Conservation (phyloP, 2,113 vertebrate genomes). For the Holacanthus passer region DNA sequence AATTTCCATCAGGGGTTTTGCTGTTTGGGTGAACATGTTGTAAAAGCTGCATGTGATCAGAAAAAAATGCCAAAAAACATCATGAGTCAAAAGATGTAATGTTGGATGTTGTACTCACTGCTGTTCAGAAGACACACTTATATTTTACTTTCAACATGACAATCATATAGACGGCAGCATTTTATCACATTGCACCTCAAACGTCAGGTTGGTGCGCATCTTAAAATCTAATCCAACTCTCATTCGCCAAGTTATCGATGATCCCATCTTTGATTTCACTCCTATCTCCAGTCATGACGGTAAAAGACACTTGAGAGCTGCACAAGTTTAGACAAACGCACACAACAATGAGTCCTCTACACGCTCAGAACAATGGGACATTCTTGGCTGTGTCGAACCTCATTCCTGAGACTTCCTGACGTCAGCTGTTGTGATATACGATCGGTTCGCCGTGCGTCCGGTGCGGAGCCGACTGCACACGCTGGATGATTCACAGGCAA, state of each 20-base stretch:
- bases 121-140: background rate
- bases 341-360: conserved; percentile 22
- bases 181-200: conserved; percentile 8
- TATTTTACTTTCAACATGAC: background rate
- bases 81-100: background rate
- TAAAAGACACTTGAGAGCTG: conserved; percentile 34
- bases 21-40: background rate
- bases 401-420: conserved; percentile 75
- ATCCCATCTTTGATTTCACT: conserved; percentile 40
- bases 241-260: conserved; percentile 16
- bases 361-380: conserved; percentile 65
- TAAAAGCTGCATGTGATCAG: background rate
- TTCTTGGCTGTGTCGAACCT: conserved; percentile 52
- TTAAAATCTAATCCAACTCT: conserved; percentile 13
- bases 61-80: conserved; percentile 20
- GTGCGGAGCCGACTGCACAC: conserved; percentile 35
- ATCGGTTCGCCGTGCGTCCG: conserved; percentile 53
- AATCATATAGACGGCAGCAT: background rate
- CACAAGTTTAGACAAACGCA: conserved; percentile 40
- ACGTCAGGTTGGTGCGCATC: background rate
- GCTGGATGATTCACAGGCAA: conserved; percentile 64
- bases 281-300: conserved; percentile 9
- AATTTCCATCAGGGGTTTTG: background rate
- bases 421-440: conserved; percentile 76
- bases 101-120: background rate